Base-by-base conservation (phyloP, 2,888 invertebrate species). In the Tiliacea aurago region DNA sequence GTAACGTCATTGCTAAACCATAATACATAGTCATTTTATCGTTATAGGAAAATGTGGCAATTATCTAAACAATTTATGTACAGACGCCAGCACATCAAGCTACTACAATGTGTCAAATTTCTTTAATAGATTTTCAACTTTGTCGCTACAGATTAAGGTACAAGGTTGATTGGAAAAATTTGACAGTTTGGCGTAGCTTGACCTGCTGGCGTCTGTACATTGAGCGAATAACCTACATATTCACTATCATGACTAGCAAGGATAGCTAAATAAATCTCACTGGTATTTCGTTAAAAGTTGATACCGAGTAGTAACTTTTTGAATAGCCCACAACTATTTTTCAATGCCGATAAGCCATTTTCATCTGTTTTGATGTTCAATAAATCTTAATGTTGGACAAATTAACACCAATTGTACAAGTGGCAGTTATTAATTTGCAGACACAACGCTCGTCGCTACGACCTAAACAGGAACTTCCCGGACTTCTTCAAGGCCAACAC, bases 391-490 rank as follows among this genome's bases (percentile, higher is more conserved):
- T 61, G 55, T n/a, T 65, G 20, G 23, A 18, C n/a, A 65, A 77
- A 55, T 64, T 61, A 65, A 47, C 18, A 47, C 9, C 13, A 47
- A 43, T 70, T 55, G 23, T 58, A 78, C 55, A 76, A 78, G 55
- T 61, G 37, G 28, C 15, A 20, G 47, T 43, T 47, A 45, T 63
- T 73, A 71, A 58, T 62, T 84, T 88, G 37, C 89, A 98, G 98
- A 87, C 98, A 98, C 93, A 99, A 99, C 92, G 98, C 99, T 0
- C 97, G 98, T 55, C 98, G 98, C 10, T 98, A 98, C 91, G 99
- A 99, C 92, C 95, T 99, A 87, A 99, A 99, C 95, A 97, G 99
- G 72, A 99, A 99, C 96, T 99, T 99, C 95, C 99, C 99, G 0
- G 99, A 99, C 94, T 98, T 98, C 93, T 99, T 99, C 95, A 98